Evolutionary conservation across 2,888 invertebrate genomes (phyloP).

Genomic region (Volucella zonaria): DNA sequence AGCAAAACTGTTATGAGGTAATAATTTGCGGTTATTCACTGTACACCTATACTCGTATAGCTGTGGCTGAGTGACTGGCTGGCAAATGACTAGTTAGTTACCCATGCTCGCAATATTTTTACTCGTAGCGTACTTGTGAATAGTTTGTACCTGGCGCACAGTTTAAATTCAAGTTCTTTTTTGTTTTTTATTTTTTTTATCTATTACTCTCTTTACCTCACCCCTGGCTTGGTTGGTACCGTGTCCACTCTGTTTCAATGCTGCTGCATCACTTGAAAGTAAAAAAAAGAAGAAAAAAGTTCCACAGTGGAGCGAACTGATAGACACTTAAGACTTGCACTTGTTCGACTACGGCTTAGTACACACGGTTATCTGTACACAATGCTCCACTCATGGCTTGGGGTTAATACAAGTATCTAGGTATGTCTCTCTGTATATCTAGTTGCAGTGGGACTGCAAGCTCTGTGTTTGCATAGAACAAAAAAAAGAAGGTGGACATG

Average conservation of each 20-base stretch:
- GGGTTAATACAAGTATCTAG: too few species aligned
- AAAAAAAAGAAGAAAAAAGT: background rate
- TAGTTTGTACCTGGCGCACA: background rate
- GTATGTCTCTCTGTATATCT: too few species aligned
- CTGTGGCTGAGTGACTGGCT: slow-evolving; percentile 55
- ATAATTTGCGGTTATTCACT: slow-evolving; percentile 72
- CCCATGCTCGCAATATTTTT: background rate
- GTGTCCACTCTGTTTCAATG: background rate
- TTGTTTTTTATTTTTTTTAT: background rate
- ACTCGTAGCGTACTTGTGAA: too few species aligned
- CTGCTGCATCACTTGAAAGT: slow-evolving; percentile 12
- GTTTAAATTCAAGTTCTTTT: slow-evolving; percentile 10
- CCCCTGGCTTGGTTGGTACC: background rate
- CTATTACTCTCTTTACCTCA: background rate
- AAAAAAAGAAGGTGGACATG: slow-evolving; percentile 29
- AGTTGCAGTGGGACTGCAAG: too few species aligned
- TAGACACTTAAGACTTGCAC: slow-evolving; percentile 33
- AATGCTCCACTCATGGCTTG: too few species aligned
- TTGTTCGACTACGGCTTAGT: slow-evolving; percentile 7
- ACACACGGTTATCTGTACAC: background rate
- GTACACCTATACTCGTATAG: background rate
- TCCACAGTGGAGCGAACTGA: too few species aligned
- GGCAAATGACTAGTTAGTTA: slow-evolving; percentile 8
- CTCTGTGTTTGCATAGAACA: background rate
- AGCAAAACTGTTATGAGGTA: slow-evolving; percentile 66